phyloP scores from a whole-genome alignment of 2,113 vertebrate genomes.

The Neotoma lepida region DNA sequence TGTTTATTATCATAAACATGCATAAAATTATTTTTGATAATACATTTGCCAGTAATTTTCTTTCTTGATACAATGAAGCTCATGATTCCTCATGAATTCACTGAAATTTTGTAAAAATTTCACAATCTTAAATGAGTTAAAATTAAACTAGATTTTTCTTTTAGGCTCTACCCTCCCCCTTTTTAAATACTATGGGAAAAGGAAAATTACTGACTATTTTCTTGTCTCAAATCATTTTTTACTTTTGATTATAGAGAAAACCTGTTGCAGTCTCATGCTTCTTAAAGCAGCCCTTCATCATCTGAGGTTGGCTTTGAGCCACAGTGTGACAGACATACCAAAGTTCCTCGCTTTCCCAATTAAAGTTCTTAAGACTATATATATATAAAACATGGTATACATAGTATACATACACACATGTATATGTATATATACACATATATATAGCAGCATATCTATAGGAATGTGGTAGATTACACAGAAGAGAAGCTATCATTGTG shows the following conservation, averaged over 20 bases:
- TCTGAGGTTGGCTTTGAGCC: neutral
- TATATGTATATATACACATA: too few species aligned
- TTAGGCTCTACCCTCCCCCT: neutral
- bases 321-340: neutral
- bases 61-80: constrained; percentile 11
- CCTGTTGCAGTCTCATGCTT: neutral
- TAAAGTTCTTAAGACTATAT: neutral
- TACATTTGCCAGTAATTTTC: neutral
- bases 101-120: neutral
- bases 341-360: neutral
- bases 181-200: neutral
- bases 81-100: neutral
- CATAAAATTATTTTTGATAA: neutral
- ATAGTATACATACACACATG: neutral
- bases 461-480: neutral
- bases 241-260: constrained; percentile 10
- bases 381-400: neutral
- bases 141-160: constrained; percentile 38
- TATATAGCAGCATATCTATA: neutral
- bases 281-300: neutral
- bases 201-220: constrained; percentile 20
- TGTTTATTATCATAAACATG: neutral
- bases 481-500: neutral
- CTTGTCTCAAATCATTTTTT: constrained; percentile 34
- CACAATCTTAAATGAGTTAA: constrained; percentile 26